Evolutionary conservation across 2,113 vertebrate genomes (phyloP).

Genomic region (Phycodurus eques): DNA sequence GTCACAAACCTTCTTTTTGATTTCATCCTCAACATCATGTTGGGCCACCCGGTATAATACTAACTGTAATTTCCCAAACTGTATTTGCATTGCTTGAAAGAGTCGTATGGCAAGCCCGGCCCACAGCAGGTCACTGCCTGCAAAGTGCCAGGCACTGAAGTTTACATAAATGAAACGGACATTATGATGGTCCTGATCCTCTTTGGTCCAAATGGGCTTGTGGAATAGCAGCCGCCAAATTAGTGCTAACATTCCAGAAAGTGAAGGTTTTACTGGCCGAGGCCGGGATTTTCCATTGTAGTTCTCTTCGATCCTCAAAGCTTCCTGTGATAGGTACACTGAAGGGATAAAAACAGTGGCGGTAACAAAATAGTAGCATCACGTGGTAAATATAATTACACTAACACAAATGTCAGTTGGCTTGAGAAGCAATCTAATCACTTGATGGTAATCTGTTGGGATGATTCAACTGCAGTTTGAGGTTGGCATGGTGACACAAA

Average conservation of each 20-base stretch:
- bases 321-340: conserved; percentile 67
- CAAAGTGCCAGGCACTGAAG: conserved; percentile 94
- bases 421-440: background rate
- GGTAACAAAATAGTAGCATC: background rate
- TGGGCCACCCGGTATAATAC: conserved; percentile 77
- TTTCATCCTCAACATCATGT: conserved; percentile 50
- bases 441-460: background rate
- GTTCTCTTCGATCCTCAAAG: conserved; percentile 51
- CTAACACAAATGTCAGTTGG: background rate
- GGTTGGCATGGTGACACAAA: background rate
- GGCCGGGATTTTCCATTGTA: conserved; percentile 18
- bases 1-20: conserved; percentile 52
- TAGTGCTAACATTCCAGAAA: conserved; percentile 52
- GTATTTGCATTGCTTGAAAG: conserved; percentile 73
- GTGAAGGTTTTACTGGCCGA: conserved; percentile 35
- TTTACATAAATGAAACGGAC: conserved; percentile 83
- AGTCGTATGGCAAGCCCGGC: conserved; percentile 86
- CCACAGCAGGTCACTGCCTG: conserved; percentile 91
- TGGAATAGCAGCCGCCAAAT: conserved; percentile 79
- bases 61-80: conserved; percentile 82
- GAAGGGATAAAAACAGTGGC: conserved; percentile 25
- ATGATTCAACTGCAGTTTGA: background rate
- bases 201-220: conserved; percentile 74
- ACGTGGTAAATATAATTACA: background rate
- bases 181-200: conserved; percentile 72